A percentile compares a stretch with the other conserved stretches of the same genome.
These are phyloP conservation scores for Halcyon leucocephala DNA, from an alignment of 2,797 vertebrate species.

Conservation along the genomic window DNA sequence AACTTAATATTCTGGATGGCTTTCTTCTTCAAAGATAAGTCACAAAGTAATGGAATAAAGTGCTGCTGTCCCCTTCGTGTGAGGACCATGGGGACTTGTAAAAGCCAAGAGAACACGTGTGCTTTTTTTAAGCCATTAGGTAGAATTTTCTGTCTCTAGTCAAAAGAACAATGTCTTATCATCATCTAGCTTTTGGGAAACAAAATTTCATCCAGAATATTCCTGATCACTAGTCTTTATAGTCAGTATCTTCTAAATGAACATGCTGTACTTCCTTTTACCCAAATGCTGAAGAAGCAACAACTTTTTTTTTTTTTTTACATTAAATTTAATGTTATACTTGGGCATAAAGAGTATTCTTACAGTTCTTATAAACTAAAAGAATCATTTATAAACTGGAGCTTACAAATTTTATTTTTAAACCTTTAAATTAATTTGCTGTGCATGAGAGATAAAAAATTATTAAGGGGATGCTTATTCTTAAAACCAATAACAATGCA, in stretches of 20 bases:
- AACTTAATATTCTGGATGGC: background rate
- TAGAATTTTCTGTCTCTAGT: background rate
- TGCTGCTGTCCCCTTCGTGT: background rate
- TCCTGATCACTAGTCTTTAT: background rate
- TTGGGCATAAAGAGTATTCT: background rate
- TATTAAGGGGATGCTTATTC: background rate
- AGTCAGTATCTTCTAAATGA: background rate
- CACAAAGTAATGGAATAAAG: background rate
- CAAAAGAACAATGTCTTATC: background rate
- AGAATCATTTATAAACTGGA: background rate
- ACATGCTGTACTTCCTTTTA: background rate
- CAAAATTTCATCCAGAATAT: background rate
- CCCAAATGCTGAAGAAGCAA: accelerated
- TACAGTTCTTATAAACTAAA: background rate
- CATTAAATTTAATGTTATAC: background rate
- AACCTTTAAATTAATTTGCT: background rate
- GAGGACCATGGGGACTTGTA: background rate
- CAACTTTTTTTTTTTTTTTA: too few relatives aligned
- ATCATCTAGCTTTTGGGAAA: background rate
- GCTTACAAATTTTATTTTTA: background rate
- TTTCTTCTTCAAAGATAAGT: conserved; percentile 16
- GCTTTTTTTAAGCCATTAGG: background rate
- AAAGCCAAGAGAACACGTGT: background rate
- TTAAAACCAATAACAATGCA: background rate
- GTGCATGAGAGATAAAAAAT: background rate